Evolutionary conservation across 2,113 vertebrate species (phyloP).

Genomic region (Corythoichthys intestinalis): DNA sequence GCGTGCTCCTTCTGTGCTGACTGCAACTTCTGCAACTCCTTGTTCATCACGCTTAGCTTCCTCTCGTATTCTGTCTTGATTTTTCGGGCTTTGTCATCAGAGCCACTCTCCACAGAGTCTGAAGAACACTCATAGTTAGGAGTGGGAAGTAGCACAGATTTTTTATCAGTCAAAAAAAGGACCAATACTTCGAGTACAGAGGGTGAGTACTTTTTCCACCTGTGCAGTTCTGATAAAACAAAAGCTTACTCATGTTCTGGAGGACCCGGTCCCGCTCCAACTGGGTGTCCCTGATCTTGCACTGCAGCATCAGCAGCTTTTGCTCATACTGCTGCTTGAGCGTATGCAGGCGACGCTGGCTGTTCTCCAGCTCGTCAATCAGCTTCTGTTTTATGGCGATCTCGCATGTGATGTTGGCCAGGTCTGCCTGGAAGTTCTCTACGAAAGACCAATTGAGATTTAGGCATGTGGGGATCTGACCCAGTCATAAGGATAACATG

Average conservation of each 20-base stretch:
- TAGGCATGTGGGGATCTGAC: background rate
- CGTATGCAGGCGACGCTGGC: constrained; percentile 90
- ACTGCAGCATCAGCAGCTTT: constrained; percentile 94
- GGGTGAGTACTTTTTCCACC: background rate
- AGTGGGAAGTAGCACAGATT: background rate
- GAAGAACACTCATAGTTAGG: background rate
- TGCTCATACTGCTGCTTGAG: constrained; percentile 96
- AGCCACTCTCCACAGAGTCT: constrained; percentile 88
- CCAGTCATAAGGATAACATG: no score
- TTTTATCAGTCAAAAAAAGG: no score
- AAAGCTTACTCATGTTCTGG: constrained; percentile 85
- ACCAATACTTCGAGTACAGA: background rate
- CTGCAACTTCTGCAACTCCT: constrained; percentile 91
- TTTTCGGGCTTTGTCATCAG: constrained; percentile 92
- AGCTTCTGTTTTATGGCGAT: constrained; percentile 98
- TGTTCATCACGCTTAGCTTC: constrained; percentile 93
- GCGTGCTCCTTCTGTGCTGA: constrained; percentile 93
- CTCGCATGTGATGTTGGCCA: constrained; percentile 98
- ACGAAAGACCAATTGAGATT: constrained; percentile 10
- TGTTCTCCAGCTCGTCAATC: constrained; percentile 96
- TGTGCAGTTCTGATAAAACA: background rate
- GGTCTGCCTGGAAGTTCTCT: constrained; percentile 90
- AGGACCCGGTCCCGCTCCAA: constrained; percentile 94
- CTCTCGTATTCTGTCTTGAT: constrained; percentile 93
- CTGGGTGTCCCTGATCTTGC: constrained; percentile 93